phyloP scores from a whole-genome alignment of 2,797 vertebrate genomes.

The Onychomys leucogaster region DNA sequence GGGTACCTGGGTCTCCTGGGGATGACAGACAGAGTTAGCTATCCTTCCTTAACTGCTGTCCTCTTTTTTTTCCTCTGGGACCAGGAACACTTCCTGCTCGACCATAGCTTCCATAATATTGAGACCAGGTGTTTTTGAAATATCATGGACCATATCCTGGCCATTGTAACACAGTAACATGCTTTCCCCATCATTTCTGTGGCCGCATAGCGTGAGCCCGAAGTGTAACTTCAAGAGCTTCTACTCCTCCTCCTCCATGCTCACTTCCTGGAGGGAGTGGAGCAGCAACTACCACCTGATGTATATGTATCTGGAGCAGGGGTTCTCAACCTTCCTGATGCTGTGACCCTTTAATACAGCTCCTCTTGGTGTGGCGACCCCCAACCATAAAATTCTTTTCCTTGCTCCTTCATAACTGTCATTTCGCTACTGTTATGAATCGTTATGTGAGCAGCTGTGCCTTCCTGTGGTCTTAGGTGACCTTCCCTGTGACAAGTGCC shows the following conservation, averaged over 20 bases:
- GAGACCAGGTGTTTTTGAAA: conserved; percentile 42
- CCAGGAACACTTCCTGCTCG: neutral
- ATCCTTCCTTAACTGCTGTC: neutral
- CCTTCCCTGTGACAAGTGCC: neutral
- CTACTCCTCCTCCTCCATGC: neutral
- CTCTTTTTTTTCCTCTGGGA: neutral
- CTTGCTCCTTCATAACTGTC: neutral
- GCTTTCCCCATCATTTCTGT: neutral
- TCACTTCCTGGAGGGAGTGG: neutral
- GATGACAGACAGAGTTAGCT: neutral
- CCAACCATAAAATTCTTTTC: neutral
- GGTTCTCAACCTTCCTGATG: neutral
- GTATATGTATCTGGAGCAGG: neutral
- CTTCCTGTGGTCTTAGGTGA: neutral
- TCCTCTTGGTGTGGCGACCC: neutral
- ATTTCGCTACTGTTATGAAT: neutral
- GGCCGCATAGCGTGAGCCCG: neutral
- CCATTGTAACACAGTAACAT: neutral
- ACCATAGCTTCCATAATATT: neutral
- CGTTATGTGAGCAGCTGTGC: neutral
- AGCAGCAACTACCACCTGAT: conserved; percentile 19
- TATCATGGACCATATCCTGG: neutral
- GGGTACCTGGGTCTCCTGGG: neutral
- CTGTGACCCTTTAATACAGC: neutral
- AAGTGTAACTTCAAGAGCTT: neutral